These are phyloP conservation scores for Arenaria interpres DNA, from an alignment of 2,113 vertebrate genomes.

Conservation along the genomic window DNA sequence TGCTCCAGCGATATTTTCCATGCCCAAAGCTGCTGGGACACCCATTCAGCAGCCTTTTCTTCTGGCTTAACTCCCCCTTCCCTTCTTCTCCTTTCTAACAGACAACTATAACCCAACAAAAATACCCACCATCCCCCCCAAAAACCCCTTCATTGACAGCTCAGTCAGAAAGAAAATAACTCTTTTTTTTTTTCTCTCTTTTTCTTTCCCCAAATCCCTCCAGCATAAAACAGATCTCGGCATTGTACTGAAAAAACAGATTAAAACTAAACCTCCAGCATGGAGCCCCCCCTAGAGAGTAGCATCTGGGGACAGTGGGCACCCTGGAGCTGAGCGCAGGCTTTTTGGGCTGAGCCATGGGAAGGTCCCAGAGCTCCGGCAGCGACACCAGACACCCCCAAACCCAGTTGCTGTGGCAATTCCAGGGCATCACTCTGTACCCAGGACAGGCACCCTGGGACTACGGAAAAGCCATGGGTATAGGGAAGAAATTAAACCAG, in stretches of 20 bases:
- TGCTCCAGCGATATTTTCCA: neutral
- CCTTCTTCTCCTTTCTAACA: neutral
- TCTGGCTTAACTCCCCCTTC: neutral
- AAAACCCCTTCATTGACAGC: neutral
- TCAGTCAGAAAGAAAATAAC: neutral
- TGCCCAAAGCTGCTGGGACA: neutral
- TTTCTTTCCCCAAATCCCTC: neutral
- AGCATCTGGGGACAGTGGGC: neutral
- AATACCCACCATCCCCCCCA: accelerated
- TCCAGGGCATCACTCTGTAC: no score
- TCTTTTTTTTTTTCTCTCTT: neutral
- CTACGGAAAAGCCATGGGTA: neutral
- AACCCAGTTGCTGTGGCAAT: neutral
- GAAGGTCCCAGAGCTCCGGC: neutral
- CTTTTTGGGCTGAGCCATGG: neutral
- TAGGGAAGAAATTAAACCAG: neutral
- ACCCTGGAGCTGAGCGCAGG: neutral
- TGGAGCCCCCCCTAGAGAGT: neutral
- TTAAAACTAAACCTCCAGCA: neutral
- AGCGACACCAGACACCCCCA: neutral
- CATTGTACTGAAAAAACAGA: conserved; percentile 22
- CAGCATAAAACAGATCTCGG: neutral
- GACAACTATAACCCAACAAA: accelerated
- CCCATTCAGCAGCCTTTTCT: neutral
- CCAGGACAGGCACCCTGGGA: neutral